phyloP scores from a whole-genome alignment of 2,113 vertebrate species.

The Hippocampus abdominalis region DNA sequence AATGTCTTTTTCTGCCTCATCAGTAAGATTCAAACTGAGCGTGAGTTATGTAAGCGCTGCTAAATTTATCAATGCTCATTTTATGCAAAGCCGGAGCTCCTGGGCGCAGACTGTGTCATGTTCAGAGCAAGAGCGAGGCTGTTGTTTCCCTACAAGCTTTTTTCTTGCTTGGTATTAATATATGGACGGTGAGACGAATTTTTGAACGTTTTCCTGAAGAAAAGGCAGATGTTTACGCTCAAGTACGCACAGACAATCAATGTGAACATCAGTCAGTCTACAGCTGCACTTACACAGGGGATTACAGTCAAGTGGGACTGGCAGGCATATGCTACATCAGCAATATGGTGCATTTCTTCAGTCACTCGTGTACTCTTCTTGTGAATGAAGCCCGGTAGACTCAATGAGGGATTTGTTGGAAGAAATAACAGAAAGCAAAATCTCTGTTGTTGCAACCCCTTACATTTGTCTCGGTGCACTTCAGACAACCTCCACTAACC shows the following conservation, averaged over 20 bases:
- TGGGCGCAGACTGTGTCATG: constrained; percentile 58
- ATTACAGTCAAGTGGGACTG: constrained; percentile 48
- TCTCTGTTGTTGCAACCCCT: constrained; percentile 18
- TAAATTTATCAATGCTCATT: constrained; percentile 77
- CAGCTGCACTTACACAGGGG: constrained; percentile 30
- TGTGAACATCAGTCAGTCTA: constrained; percentile 47
- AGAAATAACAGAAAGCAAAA: constrained; percentile 19
- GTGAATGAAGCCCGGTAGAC: constrained; percentile 18
- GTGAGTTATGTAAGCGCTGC: constrained; percentile 68
- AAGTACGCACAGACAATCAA: constrained; percentile 39
- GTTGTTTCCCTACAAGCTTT: constrained; percentile 60
- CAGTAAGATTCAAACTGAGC: constrained; percentile 71
- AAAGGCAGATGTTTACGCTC: constrained; percentile 27
- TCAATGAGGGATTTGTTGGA: constrained; percentile 36
- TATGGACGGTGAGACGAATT: constrained; percentile 16
- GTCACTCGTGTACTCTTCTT: constrained; percentile 10
- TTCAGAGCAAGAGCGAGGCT: constrained; percentile 48
- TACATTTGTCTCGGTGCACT: constrained; percentile 1
- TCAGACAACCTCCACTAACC: constrained; percentile 18
- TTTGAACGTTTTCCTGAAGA: constrained; percentile 53
- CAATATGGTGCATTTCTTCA: constrained; percentile 15
- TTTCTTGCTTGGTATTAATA: constrained; percentile 35
- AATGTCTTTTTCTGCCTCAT: constrained; percentile 71
- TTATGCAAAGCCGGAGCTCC: constrained; percentile 72
- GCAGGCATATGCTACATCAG: constrained; percentile 27